Base-by-base conservation (phyloP, 2,888 invertebrate genomes). In the Sthenelais limicola region DNA sequence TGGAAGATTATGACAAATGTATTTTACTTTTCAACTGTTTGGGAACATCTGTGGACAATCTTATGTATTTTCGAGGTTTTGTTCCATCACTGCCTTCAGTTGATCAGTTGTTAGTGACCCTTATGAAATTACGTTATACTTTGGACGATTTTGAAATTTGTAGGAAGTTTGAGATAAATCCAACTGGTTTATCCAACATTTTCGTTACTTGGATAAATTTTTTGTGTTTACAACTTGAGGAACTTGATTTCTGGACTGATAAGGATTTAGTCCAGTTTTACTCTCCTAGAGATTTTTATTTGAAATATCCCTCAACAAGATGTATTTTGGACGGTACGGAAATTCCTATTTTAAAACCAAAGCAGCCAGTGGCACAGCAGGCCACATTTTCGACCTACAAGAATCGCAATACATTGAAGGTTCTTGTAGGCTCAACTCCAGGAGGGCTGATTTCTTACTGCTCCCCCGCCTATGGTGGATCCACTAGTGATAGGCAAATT, bases 81-180 rank as follows among this genome's bases (percentile, higher is more conserved):
- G 51, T 51, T 51, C 5, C 51, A 4, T 7, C 26, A 24, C 4
- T 51, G 18, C 51, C 51, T 4, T 26, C 51, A 51, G 51, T 24
- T 24, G 51, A 51, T 18, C 51, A 51, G n/a, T 26, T 51, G 4
- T 18, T 51, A 9, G 51, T 18, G 21, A 51, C 51, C n/a, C 51
- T 51, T 4, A 51, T 51, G 51, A 51, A 51, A 51, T 51, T 51
- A 18, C 51, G 51, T 9, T 51, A 4, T 26, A 51, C 21, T 51
- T 51, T 51, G 51, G 51, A 51, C 18, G 51, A 51, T 51, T 51
- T 51, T 51, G 51, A 51, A 51, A 51, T 51, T 51, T 51, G 51
- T 51, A 21, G 51, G n/a, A 51, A 51, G 26, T 51, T 51, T 51
- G n/a, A 4, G 21, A 9, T 4, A 9, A 18, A 4, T 9, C 51